Evolutionary conservation across 2,113 vertebrate genomes (phyloP).

Genomic region (Catagonus wagneri): DNA sequence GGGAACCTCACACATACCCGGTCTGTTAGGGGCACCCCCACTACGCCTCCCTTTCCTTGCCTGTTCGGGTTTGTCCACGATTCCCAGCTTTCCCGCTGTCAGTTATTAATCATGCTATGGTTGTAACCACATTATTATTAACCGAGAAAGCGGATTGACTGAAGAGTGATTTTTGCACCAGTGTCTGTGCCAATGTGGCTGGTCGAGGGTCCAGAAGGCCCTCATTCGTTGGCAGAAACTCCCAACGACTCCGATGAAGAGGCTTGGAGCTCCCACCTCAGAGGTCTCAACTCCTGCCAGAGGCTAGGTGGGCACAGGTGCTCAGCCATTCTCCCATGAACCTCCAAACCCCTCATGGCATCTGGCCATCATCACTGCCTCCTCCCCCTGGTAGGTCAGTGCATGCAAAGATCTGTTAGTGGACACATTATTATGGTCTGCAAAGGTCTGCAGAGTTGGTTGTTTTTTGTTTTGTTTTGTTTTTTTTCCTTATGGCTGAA

Average conservation of each 20-base stretch:
- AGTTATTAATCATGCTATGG: not conserved
- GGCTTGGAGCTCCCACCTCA: not conserved
- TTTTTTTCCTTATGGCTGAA: no score
- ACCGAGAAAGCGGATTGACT: not conserved
- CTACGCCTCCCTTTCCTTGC: no score
- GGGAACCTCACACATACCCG: not conserved
- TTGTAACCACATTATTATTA: not conserved
- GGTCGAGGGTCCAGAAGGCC: fast-evolving
- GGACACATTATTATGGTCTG: not conserved
- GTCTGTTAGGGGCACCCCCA: fast-evolving
- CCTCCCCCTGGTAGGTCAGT: not conserved
- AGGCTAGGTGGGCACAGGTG: not conserved
- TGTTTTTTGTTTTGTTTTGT: no score
- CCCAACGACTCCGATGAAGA: not conserved
- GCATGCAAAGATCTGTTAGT: not conserved
- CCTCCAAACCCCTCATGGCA: not conserved
- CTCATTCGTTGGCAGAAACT: not conserved
- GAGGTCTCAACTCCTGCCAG: not conserved
- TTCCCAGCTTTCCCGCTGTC: not conserved
- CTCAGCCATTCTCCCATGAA: not conserved
- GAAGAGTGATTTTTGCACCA: not conserved
- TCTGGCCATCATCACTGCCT: not conserved
- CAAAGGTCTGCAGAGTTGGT: no score
- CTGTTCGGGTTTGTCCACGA: no score
- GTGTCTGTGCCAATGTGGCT: no score